Evolutionary conservation across 2,113 vertebrate species (phyloP).

Genomic region (Leuciscus idus): DNA sequence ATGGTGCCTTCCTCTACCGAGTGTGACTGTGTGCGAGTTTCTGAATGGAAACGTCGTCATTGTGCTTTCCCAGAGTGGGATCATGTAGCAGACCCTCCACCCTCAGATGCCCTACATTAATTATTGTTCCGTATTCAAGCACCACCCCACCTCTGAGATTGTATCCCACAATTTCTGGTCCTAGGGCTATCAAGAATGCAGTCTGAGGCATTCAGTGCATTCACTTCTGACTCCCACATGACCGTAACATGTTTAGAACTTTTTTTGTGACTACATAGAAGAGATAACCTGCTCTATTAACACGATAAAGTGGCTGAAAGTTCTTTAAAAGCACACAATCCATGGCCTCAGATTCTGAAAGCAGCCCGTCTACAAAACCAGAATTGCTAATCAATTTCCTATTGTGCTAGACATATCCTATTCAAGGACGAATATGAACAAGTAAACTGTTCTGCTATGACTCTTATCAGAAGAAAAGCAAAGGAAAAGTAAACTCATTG

Average conservation of each 20-base stretch:
- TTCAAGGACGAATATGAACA: not conserved
- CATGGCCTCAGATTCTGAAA: not conserved
- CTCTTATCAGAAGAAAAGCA: not conserved
- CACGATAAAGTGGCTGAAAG: not conserved
- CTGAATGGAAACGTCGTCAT: not conserved
- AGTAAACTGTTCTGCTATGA: not conserved
- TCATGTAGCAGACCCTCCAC: conserved; percentile 26
- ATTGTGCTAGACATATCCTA: not conserved
- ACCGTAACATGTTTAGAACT: not conserved
- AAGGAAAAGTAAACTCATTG: not conserved
- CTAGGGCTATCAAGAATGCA: not conserved
- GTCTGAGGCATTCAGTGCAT: conserved; percentile 11
- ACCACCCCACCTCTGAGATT: conserved; percentile 1
- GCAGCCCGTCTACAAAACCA: not conserved
- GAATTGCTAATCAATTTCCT: not conserved
- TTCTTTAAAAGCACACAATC: conserved; percentile 9
- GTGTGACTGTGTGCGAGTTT: not conserved
- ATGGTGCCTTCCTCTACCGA: conserved; percentile 7
- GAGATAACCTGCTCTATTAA: not conserved
- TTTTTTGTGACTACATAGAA: not conserved
- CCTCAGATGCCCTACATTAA: conserved; percentile 13
- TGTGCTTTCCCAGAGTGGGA: conserved; percentile 22
- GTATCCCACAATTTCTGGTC: conserved; percentile 7
- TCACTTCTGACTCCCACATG: conserved; percentile 5
- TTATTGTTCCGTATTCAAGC: not conserved